phyloP scores from a whole-genome alignment of 2,888 invertebrate species.

The Mellilla xanthometata region DNA sequence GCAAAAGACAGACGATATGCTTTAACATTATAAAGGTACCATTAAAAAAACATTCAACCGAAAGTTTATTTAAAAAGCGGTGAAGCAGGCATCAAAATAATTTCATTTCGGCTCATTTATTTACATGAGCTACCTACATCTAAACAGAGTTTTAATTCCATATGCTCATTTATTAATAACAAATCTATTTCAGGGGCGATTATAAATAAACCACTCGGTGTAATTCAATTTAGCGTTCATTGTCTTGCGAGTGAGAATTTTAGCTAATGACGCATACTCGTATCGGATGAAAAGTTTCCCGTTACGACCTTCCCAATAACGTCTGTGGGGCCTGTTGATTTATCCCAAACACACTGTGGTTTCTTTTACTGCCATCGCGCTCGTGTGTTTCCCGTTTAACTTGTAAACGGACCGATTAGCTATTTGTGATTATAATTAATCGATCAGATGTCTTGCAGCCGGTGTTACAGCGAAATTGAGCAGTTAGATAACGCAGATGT shows the following conservation, averaged over 20 bases:
- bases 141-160: constrained; percentile 9
- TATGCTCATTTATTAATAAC: constrained; percentile 9
- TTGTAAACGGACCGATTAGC: constrained; percentile 4
- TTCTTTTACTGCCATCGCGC: constrained; percentile 2
- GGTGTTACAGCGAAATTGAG: neutral
- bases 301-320: constrained; percentile 2
- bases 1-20: no score
- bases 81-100: neutral
- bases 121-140: constrained; percentile 1
- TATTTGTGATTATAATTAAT: constrained; percentile 13
- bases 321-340: constrained; percentile 3
- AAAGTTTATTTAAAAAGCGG: neutral
- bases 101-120: constrained; percentile 4
- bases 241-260: constrained; percentile 10
- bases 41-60: neutral
- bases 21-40: no score
- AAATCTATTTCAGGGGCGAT: constrained; percentile 8
- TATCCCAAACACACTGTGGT: constrained; percentile 7
- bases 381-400: constrained; percentile 4
- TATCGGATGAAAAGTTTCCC: neutral
- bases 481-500: constrained; percentile 5
- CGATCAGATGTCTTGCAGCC: constrained; percentile 10
- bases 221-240: constrained; percentile 13
- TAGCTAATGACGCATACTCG: constrained; percentile 5
- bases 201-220: constrained; percentile 15